Conservation (phyloP, 2,797 vertebrate species). For the Falco naumanni region DNA sequence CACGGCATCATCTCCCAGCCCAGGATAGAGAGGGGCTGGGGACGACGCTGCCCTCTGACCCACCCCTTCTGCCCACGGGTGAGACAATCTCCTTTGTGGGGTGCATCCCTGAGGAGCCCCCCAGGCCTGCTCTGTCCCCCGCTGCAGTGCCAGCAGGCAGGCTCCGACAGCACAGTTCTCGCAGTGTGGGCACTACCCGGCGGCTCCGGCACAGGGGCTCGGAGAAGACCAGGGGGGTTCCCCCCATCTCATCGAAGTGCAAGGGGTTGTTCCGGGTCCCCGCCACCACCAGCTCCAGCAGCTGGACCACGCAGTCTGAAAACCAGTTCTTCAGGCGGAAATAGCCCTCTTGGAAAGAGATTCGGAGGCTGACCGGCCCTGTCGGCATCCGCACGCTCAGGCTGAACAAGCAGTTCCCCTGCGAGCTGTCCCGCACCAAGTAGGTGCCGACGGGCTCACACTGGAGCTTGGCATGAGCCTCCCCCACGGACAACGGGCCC, state of each 20-base stretch:
- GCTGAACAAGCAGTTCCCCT: slow-evolving; percentile 72
- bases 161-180: slow-evolving; percentile 49
- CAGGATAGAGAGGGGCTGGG: background rate
- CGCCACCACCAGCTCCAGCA: slow-evolving; percentile 68
- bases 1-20: background rate
- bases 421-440: slow-evolving; percentile 75
- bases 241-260: slow-evolving; percentile 67
- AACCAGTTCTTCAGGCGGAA: slow-evolving; percentile 72
- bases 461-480: slow-evolving; percentile 73
- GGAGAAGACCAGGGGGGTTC: slow-evolving; percentile 59
- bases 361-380: slow-evolving; percentile 63
- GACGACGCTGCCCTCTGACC: background rate
- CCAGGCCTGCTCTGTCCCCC: background rate
- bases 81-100: background rate
- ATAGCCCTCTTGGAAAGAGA: slow-evolving; percentile 69
- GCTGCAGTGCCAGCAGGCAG: background rate
- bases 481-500: slow-evolving; percentile 72
- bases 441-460: slow-evolving; percentile 70
- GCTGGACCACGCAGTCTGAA: slow-evolving; percentile 52
- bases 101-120: background rate
- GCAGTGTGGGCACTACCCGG: background rate
- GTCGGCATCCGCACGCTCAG: slow-evolving; percentile 55
- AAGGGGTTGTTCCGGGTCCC: slow-evolving; percentile 58
- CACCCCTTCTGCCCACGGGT: background rate
- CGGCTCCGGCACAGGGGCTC: slow-evolving; percentile 65